These are phyloP conservation scores for Abrostola tripartita DNA, from an alignment of 2,888 invertebrate species.

Conservation along the genomic window DNA sequence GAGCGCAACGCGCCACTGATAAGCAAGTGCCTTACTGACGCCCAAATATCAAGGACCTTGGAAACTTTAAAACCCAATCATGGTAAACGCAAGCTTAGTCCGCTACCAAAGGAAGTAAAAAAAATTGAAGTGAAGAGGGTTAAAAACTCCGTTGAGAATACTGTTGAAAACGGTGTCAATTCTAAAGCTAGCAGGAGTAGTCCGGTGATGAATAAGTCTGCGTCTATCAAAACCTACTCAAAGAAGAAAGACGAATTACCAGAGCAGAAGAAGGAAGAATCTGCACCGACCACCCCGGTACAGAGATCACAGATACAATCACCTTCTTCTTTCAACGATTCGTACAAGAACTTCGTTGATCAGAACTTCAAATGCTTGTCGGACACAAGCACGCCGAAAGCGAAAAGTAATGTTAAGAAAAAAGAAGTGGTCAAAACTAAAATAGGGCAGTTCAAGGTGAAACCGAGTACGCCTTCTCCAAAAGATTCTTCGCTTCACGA, in stretches of 20 bases:
- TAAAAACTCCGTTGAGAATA: constrained; percentile 24
- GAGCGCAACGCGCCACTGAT: constrained; percentile 48
- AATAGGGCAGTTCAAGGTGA: constrained; percentile 69
- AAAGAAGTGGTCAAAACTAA: constrained; percentile 70
- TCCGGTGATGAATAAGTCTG: background rate
- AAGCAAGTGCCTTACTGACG: constrained; percentile 59
- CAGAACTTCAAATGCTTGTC: constrained; percentile 53
- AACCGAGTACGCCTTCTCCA: constrained; percentile 45
- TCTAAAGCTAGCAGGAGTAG: constrained; percentile 29
- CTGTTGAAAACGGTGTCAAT: constrained; percentile 22
- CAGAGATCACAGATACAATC: constrained; percentile 42
- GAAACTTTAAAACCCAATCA: constrained; percentile 14
- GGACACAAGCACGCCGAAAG: constrained; percentile 16
- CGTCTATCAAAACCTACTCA: background rate
- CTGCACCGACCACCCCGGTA: constrained; percentile 7
- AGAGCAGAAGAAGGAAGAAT: constrained; percentile 5
- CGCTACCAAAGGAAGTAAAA: constrained; percentile 15
- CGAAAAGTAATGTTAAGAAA: constrained; percentile 33
- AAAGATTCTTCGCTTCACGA: constrained; percentile 14
- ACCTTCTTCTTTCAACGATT: constrained; percentile 72
- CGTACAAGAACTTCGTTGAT: constrained; percentile 74
- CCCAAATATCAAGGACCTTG: constrained; percentile 25
- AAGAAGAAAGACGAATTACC: background rate
- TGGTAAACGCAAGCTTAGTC: constrained; percentile 39
- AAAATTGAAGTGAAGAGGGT: constrained; percentile 12